A percentile compares a stretch with the other conserved stretches of the same genome.
Conservation (phyloP, 1,140 invertebrate species). For the Drosophila kanapiae region DNA sequence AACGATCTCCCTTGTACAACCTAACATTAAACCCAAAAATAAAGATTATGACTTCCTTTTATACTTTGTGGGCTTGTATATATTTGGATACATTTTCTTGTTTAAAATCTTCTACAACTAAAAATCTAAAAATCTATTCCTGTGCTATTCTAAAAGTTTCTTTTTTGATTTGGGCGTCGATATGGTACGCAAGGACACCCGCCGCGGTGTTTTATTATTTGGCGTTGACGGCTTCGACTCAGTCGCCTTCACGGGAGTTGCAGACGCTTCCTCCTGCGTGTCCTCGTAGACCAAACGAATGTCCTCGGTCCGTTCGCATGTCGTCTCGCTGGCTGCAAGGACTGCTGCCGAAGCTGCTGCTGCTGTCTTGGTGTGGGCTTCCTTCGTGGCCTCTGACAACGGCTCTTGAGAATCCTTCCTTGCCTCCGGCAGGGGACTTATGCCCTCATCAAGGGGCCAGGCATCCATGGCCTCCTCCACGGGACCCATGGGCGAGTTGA, state of each 20-base stretch:
- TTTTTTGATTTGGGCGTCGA: slow-evolving; percentile 90
- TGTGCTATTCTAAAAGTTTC: slow-evolving; percentile 85
- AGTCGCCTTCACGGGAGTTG: slow-evolving; percentile 39
- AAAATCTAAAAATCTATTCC: slow-evolving; percentile 19
- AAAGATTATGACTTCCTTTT: slow-evolving; percentile 3
- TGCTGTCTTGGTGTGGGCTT: slow-evolving; percentile 37
- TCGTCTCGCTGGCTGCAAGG: slow-evolving; percentile 73
- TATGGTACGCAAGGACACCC: slow-evolving; percentile 90
- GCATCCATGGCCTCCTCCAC: slow-evolving; percentile 62
- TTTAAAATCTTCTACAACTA: slow-evolving; percentile 45
- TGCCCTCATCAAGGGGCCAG: slow-evolving; percentile 83
- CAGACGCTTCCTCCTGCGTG: slow-evolving; percentile 57
- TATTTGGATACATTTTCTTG: slow-evolving; percentile 5
- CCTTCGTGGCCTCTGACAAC: slow-evolving; percentile 51
- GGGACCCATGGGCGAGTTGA: slow-evolving; percentile 81
- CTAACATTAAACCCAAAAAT: background rate
- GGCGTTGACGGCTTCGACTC: slow-evolving; percentile 59
- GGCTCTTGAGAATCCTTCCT: slow-evolving; percentile 12
- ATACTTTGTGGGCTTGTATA: slow-evolving; percentile 19
- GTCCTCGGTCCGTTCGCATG: slow-evolving; percentile 87
- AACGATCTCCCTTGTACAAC: background rate
- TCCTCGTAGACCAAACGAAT: slow-evolving; percentile 90
- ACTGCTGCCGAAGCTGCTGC: slow-evolving; percentile 77
- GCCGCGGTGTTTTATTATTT: slow-evolving; percentile 87
- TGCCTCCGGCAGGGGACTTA: slow-evolving; percentile 18